Evolutionary conservation across 1,140 invertebrate species (phyloP).

Genomic region (Drosophila saltans): DNA sequence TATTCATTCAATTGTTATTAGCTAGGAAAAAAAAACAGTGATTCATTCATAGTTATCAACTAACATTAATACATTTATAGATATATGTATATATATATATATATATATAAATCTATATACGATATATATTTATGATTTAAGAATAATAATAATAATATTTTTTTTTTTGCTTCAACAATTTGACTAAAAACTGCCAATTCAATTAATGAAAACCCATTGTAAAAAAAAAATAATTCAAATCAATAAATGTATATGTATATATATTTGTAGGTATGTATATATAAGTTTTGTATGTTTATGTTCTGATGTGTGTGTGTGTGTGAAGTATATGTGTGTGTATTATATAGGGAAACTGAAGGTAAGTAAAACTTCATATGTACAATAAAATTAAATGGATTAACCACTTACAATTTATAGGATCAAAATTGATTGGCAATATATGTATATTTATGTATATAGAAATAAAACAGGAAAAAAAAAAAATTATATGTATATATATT

Average conservation of each 20-base stretch:
- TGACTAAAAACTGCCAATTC: conserved; percentile 60
- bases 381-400: conserved; percentile 22
- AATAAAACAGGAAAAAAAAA: conserved; percentile 26
- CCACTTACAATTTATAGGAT: conserved; percentile 47
- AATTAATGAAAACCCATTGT: neutral
- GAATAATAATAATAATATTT: conserved; percentile 23
- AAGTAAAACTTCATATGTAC: conserved; percentile 22
- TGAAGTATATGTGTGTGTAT: neutral
- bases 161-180: conserved; percentile 58
- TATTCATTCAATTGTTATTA: conserved; percentile 74
- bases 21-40: conserved; percentile 70
- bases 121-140: conserved; percentile 15
- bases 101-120: conserved; percentile 23
- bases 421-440: conserved; percentile 7
- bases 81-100: conserved; percentile 24
- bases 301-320: conserved; percentile 2
- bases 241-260: conserved; percentile 9
- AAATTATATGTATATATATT: conserved; percentile 2
- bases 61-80: conserved; percentile 69
- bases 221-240: conserved; percentile 30
- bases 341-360: neutral
- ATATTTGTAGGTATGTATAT: conserved; percentile 1
- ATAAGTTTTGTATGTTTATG: neutral
- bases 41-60: conserved; percentile 55
- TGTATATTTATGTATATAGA: neutral